phyloP scores from a whole-genome alignment of 1,140 invertebrate genomes.

The Lordiphosa collinella region DNA sequence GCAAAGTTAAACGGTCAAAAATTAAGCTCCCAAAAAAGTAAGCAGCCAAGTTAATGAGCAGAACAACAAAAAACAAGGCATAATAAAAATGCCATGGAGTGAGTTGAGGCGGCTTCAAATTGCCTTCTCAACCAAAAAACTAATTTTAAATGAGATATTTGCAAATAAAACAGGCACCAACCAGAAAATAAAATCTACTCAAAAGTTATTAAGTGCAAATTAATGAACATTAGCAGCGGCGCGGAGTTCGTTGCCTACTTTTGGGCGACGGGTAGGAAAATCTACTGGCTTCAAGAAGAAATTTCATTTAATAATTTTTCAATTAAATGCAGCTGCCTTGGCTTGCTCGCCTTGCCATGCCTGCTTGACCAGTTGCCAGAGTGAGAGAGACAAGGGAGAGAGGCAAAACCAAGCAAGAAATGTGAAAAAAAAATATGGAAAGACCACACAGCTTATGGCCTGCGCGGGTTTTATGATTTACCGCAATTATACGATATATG shows the following conservation, averaged over 20 bases:
- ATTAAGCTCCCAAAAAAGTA: constrained; percentile 53
- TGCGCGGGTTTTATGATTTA: constrained; percentile 26
- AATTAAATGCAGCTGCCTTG: constrained; percentile 66
- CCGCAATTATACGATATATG: constrained; percentile 36
- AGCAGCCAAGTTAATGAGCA: constrained; percentile 67
- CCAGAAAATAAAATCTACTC: constrained; percentile 65
- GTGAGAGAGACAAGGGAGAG: constrained; percentile 12
- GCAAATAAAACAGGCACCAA: constrained; percentile 35
- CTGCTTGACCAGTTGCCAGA: constrained; percentile 32
- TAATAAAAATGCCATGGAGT: constrained; percentile 25
- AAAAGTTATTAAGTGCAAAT: constrained; percentile 76
- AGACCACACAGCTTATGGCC: constrained; percentile 9
- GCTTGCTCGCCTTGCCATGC: too few species aligned
- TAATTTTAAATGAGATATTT: constrained; percentile 50
- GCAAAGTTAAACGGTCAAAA: constrained; percentile 69
- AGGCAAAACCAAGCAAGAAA: neutral
- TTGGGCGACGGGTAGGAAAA: constrained; percentile 35
- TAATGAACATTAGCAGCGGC: constrained; percentile 69
- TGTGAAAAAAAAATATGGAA: neutral
- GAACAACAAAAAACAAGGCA: constrained; percentile 33
- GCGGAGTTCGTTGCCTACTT: constrained; percentile 50
- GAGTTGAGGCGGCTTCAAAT: constrained; percentile 42
- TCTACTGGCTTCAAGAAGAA: constrained; percentile 20
- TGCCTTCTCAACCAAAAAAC: constrained; percentile 53
- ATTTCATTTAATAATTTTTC: constrained; percentile 76